phyloP scores from a whole-genome alignment of 1,140 invertebrate genomes.

The Monochamus saltuarius region DNA sequence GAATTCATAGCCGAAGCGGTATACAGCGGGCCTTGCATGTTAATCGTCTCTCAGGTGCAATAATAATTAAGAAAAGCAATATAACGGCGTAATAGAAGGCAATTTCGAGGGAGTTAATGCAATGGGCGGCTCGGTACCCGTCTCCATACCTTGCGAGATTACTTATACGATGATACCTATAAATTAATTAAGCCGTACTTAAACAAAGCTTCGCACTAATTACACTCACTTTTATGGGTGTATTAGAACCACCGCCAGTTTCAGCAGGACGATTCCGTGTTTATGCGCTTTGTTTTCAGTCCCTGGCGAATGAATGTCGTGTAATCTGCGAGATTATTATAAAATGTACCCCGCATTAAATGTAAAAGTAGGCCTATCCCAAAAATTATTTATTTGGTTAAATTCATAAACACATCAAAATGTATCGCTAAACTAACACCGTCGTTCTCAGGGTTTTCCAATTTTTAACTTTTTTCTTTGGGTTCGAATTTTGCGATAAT shows the following conservation, averaged over 20 bases:
- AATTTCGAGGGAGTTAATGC: slow-evolving; percentile 36
- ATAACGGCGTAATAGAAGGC: slow-evolving; percentile 27
- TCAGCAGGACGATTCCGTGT: neutral
- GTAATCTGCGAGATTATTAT: no score
- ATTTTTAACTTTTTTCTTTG: no score
- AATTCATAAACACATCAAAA: no score
- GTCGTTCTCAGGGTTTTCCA: no score
- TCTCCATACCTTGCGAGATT: slow-evolving; percentile 26
- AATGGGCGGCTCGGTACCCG: slow-evolving; percentile 17
- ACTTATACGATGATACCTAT: slow-evolving; percentile 43
- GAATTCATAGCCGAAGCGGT: slow-evolving; percentile 7
- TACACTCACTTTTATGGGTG: slow-evolving; percentile 43
- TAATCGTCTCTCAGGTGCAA: slow-evolving; percentile 37
- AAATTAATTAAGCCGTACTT: slow-evolving; percentile 43
- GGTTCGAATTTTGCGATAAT: no score
- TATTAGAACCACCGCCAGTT: slow-evolving; percentile 30
- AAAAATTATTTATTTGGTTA: no score
- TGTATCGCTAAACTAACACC: no score
- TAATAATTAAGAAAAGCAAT: slow-evolving; percentile 36
- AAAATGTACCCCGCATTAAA: neutral
- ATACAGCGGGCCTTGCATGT: slow-evolving; percentile 11
- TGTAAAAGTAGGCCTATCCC: neutral
- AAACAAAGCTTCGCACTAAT: slow-evolving; percentile 40
- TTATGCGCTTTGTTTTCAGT: no score
- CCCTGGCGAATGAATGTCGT: no score